A percentile compares a stretch with the other conserved stretches of the same genome.
phyloP scores from a whole-genome alignment of 2,888 invertebrate genomes.

The Geophilus truncorum region DNA sequence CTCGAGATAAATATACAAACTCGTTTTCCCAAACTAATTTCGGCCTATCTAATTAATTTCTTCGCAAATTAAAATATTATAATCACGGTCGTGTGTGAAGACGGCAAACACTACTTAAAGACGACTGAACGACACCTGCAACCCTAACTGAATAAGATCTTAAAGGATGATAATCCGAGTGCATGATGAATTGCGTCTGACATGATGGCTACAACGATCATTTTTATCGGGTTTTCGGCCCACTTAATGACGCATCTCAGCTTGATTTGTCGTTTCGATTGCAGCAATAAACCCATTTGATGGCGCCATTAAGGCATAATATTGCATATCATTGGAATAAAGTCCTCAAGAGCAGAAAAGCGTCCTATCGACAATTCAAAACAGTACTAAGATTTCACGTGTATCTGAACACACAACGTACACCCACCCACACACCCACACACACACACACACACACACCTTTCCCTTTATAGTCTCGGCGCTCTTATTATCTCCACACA shows the following conservation, averaged over 20 bases:
- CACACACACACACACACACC: not conserved
- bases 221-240: slow-evolving; percentile 27
- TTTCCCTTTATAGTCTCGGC: slow-evolving; percentile 2
- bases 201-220: slow-evolving; percentile 24
- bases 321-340: slow-evolving; percentile 27
- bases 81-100: not conserved
- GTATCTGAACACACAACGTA: slow-evolving; percentile 22
- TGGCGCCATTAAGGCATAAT: slow-evolving; percentile 13
- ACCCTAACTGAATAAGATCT: slow-evolving; percentile 2
- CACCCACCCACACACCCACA: no score
- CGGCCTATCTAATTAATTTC: not conserved
- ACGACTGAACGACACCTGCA: not conserved
- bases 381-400: slow-evolving; percentile 25
- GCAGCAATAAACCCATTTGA: slow-evolving; percentile 24
- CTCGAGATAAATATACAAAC: not conserved
- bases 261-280: slow-evolving; percentile 27
- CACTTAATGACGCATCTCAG: slow-evolving; percentile 27
- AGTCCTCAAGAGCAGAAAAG: slow-evolving; percentile 12
- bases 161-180: not conserved
- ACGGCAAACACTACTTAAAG: not conserved
- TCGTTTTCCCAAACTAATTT: not conserved
- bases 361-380: slow-evolving; percentile 27
- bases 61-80: not conserved
- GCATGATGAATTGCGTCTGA: slow-evolving; percentile 27
- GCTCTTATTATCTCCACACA: slow-evolving; percentile 24